A percentile compares a stretch with the other conserved stretches of the same genome.
Conservation (phyloP, 2,797 vertebrate species). For the Gymnothorax reevesii region DNA sequence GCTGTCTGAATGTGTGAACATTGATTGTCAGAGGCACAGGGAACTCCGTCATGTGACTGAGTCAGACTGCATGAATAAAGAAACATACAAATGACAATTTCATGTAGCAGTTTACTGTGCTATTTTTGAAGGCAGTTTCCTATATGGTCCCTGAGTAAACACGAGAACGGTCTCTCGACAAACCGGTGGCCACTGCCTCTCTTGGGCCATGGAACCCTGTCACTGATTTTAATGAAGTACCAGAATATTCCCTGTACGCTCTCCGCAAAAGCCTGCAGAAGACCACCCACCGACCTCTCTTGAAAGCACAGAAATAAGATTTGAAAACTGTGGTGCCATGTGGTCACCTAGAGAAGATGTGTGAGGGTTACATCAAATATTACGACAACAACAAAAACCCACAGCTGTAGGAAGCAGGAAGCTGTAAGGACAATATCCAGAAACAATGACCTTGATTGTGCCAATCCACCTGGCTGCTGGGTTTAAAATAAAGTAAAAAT, state of each 20-base stretch:
- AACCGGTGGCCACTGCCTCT: slow-evolving; percentile 28
- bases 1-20: not conserved
- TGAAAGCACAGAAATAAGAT: slow-evolving; percentile 2
- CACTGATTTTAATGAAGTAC: slow-evolving; percentile 27
- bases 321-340: not conserved
- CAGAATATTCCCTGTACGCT: not conserved
- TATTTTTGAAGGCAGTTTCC: slow-evolving; percentile 38
- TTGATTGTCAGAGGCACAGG: slow-evolving; percentile 5
- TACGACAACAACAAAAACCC: slow-evolving; percentile 26
- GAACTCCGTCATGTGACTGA: slow-evolving; percentile 24
- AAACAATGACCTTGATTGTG: slow-evolving; percentile 30
- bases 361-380: slow-evolving; percentile 18
- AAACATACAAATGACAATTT: slow-evolving; percentile 38
- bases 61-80: slow-evolving; percentile 37
- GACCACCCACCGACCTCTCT: not conserved
- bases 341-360: not conserved
- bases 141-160: slow-evolving; percentile 28
- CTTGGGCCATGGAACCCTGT: slow-evolving; percentile 6
- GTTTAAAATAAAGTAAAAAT: no score
- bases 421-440: slow-evolving; percentile 32
- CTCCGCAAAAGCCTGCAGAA: not conserved
- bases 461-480: slow-evolving; percentile 13
- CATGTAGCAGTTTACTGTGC: slow-evolving; percentile 36
- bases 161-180: slow-evolving; percentile 29
- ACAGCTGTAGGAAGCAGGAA: slow-evolving; percentile 29